phyloP scores from a whole-genome alignment of 2,797 vertebrate genomes.

The Pelodytes ibericus region DNA sequence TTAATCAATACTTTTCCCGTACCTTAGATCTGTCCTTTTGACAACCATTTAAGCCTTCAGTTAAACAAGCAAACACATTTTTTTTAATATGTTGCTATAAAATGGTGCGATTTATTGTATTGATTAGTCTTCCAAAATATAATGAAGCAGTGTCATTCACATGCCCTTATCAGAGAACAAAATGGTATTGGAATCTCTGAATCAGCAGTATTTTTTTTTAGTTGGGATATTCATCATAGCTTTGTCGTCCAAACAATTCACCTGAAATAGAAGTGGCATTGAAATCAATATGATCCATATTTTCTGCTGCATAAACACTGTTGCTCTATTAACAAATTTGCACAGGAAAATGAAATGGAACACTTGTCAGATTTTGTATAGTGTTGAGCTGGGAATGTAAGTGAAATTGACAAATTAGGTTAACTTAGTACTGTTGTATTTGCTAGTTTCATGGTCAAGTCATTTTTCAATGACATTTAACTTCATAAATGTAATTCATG shows the following conservation, averaged over 20 bases:
- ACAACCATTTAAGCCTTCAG: conserved; percentile 18
- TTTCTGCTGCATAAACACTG: conserved; percentile 89
- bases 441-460: conserved; percentile 77
- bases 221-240: conserved; percentile 84
- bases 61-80: conserved; percentile 58
- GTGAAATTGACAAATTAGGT: conserved; percentile 81
- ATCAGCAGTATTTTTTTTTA: conserved; percentile 82
- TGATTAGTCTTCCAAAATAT: conserved; percentile 76
- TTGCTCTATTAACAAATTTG: conserved; percentile 74
- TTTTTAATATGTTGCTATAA: conserved; percentile 70
- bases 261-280: conserved; percentile 81
- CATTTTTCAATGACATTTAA: conserved; percentile 82
- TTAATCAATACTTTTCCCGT: conserved; percentile 14
- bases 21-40: not conserved
- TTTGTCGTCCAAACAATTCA: conserved; percentile 86
- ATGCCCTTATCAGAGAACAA: conserved; percentile 65
- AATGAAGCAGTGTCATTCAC: conserved; percentile 70
- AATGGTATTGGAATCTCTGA: conserved; percentile 69
- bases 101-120: conserved; percentile 74
- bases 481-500: conserved; percentile 73
- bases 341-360: conserved; percentile 66
- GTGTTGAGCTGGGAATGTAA: conserved; percentile 62
- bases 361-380: conserved; percentile 62
- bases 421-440: conserved; percentile 80
- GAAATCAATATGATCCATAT: conserved; percentile 85